phyloP scores from a whole-genome alignment of 2,113 vertebrate species.

The Melanerpes aurifrons region DNA sequence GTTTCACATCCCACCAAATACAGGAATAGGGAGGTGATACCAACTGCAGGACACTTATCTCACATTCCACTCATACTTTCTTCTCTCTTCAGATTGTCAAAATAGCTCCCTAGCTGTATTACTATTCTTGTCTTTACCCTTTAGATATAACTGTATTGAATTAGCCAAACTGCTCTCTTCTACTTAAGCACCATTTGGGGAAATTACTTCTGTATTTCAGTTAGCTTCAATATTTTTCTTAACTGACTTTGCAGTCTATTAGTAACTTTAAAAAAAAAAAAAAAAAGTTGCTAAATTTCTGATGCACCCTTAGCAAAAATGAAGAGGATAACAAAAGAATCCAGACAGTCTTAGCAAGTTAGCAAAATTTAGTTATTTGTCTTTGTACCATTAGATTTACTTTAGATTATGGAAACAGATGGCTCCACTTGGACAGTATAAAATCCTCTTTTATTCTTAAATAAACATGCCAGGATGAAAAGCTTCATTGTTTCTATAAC shows the following conservation, averaged over 20 bases:
- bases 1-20: constrained; percentile 69
- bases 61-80: constrained; percentile 72
- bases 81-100: constrained; percentile 63
- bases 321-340: not conserved
- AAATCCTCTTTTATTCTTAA: not conserved
- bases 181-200: not conserved
- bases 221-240: not conserved
- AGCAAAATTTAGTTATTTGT: not conserved
- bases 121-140: not conserved
- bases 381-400: not conserved
- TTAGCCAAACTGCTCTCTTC: not conserved
- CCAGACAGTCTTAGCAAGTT: not conserved
- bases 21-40: constrained; percentile 53
- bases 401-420: not conserved
- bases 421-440: not conserved
- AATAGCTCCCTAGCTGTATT: constrained; percentile 49
- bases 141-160: not conserved
- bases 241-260: not conserved
- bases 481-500: not conserved
- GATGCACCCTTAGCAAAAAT: not conserved
- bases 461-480: not conserved
- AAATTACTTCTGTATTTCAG: not conserved
- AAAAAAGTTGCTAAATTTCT: not conserved
- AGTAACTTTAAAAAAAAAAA: not conserved
- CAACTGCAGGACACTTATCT: constrained; percentile 73